phyloP scores from a whole-genome alignment of 2,888 invertebrate genomes.

The Tiliacea aurago region DNA sequence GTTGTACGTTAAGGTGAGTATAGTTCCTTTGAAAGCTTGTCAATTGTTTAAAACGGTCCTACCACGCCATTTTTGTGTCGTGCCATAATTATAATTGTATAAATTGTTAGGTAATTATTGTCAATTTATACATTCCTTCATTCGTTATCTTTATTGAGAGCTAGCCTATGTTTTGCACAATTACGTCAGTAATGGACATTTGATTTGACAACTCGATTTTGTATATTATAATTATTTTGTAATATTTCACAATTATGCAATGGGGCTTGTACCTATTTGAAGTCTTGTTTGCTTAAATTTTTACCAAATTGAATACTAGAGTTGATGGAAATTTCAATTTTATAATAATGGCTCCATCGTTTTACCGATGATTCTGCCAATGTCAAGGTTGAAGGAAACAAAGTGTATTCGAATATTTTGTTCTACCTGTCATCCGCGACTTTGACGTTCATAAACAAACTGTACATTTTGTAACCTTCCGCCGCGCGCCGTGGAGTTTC shows the following conservation, averaged over 20 bases:
- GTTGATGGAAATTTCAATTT: too few species aligned
- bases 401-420: too few species aligned
- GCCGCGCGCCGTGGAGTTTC: background rate
- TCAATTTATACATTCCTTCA: constrained; percentile 52
- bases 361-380: too few species aligned
- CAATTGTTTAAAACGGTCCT: background rate
- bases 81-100: constrained; percentile 61
- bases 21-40: too few species aligned
- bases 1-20: too few species aligned
- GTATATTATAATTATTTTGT: constrained; percentile 22
- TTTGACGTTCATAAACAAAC: background rate
- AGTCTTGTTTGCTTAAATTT: background rate
- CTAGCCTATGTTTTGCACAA: constrained; percentile 49
- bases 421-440: background rate
- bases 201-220: constrained; percentile 41
- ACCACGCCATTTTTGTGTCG: background rate
- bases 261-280: background rate
- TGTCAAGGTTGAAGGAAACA: too few species aligned
- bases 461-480: background rate
- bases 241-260: constrained; percentile 4
- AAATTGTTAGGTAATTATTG: constrained; percentile 55
- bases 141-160: constrained; percentile 48
- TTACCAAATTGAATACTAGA: background rate
- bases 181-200: constrained; percentile 38
- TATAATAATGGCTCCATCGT: too few species aligned